Conservation (phyloP, 2,113 vertebrate species). For the Arvicanthis niloticus region DNA sequence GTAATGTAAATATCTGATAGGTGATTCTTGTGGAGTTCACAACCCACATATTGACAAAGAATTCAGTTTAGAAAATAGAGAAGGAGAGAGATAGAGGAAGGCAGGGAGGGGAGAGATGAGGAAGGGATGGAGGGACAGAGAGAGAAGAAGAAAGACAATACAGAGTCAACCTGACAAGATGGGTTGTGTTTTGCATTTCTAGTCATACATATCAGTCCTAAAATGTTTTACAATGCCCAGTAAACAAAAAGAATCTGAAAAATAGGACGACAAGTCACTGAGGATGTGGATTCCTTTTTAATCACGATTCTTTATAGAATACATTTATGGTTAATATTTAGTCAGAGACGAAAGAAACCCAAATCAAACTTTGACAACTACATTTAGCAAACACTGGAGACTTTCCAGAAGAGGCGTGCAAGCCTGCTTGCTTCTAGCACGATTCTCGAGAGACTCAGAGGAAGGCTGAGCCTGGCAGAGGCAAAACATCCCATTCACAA, state of each 20-base stretch:
- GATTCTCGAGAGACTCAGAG: background rate
- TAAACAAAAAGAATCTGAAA: background rate
- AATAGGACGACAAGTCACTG: background rate
- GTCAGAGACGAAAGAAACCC: background rate
- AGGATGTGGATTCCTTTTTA: background rate
- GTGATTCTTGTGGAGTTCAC: background rate
- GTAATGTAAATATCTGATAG: background rate
- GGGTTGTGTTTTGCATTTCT: background rate
- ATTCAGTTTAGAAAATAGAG: background rate
- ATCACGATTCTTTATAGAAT: background rate
- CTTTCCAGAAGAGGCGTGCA: conserved; percentile 14
- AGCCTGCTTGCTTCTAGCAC: background rate
- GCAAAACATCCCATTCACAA: background rate
- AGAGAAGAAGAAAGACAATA: background rate
- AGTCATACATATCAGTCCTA: background rate
- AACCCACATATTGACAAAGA: background rate
- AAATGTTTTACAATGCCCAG: background rate
- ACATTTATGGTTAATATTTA: background rate
- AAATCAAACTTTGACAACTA: background rate
- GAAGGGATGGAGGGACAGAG: background rate
- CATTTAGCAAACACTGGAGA: background rate
- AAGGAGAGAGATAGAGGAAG: background rate
- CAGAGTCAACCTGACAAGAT: background rate
- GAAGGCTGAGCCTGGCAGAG: background rate
- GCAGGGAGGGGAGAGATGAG: background rate